A percentile compares a stretch with the other conserved stretches of the same genome.
Conservation (phyloP, 2,797 vertebrate genomes). For the Poecilia wingei region DNA sequence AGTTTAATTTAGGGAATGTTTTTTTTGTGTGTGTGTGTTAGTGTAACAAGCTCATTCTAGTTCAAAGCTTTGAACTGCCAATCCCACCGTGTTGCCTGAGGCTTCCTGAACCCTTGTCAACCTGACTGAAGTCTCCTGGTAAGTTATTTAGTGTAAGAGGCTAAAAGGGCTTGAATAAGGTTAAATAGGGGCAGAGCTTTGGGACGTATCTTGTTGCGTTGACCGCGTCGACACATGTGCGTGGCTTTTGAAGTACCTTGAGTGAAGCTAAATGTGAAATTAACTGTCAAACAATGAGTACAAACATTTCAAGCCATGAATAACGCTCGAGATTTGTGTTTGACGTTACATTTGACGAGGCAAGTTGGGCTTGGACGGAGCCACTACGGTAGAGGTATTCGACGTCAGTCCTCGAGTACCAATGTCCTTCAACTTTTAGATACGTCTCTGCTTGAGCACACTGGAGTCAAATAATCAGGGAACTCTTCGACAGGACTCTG, state of each 20-base stretch:
- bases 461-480: too few species aligned
- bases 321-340: slow-evolving; percentile 4
- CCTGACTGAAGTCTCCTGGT: slow-evolving; percentile 8
- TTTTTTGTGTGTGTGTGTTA: neutral
- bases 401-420: too few species aligned
- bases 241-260: neutral
- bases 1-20: neutral
- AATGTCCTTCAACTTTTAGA: too few species aligned
- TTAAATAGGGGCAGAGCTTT: neutral
- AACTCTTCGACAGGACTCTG: too few species aligned
- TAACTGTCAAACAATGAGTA: neutral
- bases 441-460: too few species aligned
- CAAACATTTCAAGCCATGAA: neutral
- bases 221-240: neutral
- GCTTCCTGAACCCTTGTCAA: neutral
- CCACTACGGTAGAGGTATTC: neutral
- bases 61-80: neutral
- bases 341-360: neutral
- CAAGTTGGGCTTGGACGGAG: neutral
- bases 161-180: neutral
- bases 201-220: neutral
- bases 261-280: neutral
- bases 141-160: slow-evolving; percentile 7
- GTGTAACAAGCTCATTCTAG: neutral
- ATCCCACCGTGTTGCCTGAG: neutral